Evolutionary conservation across 1,140 invertebrate genomes (phyloP).

Genomic region (Leptonema lineaticorne): DNA sequence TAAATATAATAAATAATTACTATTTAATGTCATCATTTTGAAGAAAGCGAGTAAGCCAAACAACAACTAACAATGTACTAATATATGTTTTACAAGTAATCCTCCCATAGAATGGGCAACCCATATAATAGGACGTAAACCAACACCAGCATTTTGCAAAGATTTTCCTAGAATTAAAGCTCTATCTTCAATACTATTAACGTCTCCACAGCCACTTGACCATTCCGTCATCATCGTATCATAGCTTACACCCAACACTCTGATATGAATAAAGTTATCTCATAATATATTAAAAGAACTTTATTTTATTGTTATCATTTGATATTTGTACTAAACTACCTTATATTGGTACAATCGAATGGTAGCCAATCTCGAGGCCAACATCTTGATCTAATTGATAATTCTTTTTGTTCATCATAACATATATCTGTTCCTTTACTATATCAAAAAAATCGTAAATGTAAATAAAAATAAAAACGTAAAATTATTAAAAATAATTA

Average conservation of each 20-base stretch:
- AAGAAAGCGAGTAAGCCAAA: neutral
- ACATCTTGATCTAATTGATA: slow-evolving; percentile 26
- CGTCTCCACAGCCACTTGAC: slow-evolving; percentile 49
- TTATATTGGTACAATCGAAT: slow-evolving; percentile 36
- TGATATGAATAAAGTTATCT: slow-evolving; percentile 26
- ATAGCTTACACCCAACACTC: slow-evolving; percentile 54
- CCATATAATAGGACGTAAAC: slow-evolving; percentile 73
- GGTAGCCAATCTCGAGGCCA: slow-evolving; percentile 42
- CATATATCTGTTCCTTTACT: slow-evolving; percentile 2
- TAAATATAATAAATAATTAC: slow-evolving; percentile 17
- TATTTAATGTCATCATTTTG: slow-evolving; percentile 2
- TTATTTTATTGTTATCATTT: too few species aligned
- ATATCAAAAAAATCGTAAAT: neutral
- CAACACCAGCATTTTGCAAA: slow-evolving; percentile 68
- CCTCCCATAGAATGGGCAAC: slow-evolving; percentile 86
- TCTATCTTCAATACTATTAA: slow-evolving; percentile 58
- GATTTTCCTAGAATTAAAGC: slow-evolving; percentile 64
- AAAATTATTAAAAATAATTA: slow-evolving; percentile 22
- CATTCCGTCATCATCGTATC: slow-evolving; percentile 54
- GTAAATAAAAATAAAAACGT: neutral
- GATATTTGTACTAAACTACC: slow-evolving; percentile 22
- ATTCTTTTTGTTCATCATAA: slow-evolving; percentile 23
- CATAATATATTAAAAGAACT: too few species aligned
- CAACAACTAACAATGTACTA: slow-evolving; percentile 55
- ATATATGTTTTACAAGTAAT: slow-evolving; percentile 74